These are phyloP conservation scores for Danio kyathit DNA, from an alignment of 2,797 vertebrate genomes.

Conservation along the genomic window DNA sequence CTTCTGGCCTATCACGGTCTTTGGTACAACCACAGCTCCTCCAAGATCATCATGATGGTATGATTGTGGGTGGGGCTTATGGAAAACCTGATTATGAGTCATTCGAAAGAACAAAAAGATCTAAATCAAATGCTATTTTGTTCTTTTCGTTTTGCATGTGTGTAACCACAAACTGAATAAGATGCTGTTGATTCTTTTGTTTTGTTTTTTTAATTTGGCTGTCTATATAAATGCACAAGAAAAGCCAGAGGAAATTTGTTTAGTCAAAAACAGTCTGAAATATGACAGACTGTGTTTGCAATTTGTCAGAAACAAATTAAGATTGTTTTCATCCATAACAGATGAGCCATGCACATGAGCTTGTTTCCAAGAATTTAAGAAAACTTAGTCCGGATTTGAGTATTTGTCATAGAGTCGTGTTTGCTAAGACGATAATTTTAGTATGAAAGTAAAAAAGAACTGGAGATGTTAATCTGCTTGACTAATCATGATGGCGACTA, in stretches of 20 bases:
- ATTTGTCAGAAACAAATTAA: conserved; percentile 26
- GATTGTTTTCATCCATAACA: background rate
- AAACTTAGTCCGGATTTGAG: background rate
- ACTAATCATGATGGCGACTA: background rate
- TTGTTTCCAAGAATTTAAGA: conserved; percentile 4
- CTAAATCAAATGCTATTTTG: background rate
- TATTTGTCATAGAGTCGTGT: background rate
- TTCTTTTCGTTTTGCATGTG: background rate
- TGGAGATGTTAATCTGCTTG: background rate
- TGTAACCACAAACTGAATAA: conserved; percentile 1
- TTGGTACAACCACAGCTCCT: conserved; percentile 86
- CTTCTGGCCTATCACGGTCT: conserved; percentile 89
- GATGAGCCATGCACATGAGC: background rate
- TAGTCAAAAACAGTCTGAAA: background rate
- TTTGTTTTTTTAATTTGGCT: background rate
- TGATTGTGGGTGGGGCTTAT: conserved; percentile 60
- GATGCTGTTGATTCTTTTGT: background rate
- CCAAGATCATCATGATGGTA: conserved; percentile 96
- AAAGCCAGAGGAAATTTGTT: background rate
- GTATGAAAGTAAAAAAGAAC: background rate
- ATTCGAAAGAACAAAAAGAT: background rate
- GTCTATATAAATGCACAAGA: background rate
- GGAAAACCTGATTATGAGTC: background rate
- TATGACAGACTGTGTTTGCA: background rate
- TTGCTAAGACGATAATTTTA: background rate